Evolutionary conservation across 2,888 invertebrate genomes (phyloP), one percentile per base, ranked within the genome.

Genomic region (Pseudanteris insignis): DNA sequence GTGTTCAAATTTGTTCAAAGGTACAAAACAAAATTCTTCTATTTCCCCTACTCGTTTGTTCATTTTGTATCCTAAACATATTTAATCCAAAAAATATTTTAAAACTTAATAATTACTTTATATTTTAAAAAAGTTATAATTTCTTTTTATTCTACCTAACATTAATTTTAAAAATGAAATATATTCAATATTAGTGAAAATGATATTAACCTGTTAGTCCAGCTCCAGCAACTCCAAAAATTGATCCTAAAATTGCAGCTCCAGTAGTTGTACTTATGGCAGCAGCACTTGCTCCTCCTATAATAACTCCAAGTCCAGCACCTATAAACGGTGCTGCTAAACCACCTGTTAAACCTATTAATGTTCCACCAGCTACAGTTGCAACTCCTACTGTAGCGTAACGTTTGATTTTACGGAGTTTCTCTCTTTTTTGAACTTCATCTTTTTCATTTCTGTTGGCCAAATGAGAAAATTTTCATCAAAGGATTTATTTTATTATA

Each of bases 211-310:
- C 86, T 63, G 86, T 84, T 10, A 88, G 80, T 12, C 88, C 87
- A 30, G 87, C 88, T 15, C 88, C 88, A 24, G 88, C 87, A 2
- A 85, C 86, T 2, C 88, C 88, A 77, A 88, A 88, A 53, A 88
- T 72, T 1, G 86, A 86, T 1, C 86, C 86, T 33, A 88, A 70
- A 41, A 83, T 79, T 2, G 84, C 84, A 7, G 81, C 78, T n/a
- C 84, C 85, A 8, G 84, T 81, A 1, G 82, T 80, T 2, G 83
- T 82, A 9, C 83, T 79, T 21, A 84, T 72, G 8, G 83, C 82
- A n/a, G 83, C 82, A 7, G 82, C 83, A 43, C 77, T 70, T 2
- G 79, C 78, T 12, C 79, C 75, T 11, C 83, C 82, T 36, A 83
- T 67, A 25, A 83, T 72, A 47, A 81, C 83, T 13, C 83, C 83